Percentiles rank a stretch among this genome's conserved stretches.
Conservation (phyloP, 2,888 invertebrate species). For the Monopis laevigella region DNA sequence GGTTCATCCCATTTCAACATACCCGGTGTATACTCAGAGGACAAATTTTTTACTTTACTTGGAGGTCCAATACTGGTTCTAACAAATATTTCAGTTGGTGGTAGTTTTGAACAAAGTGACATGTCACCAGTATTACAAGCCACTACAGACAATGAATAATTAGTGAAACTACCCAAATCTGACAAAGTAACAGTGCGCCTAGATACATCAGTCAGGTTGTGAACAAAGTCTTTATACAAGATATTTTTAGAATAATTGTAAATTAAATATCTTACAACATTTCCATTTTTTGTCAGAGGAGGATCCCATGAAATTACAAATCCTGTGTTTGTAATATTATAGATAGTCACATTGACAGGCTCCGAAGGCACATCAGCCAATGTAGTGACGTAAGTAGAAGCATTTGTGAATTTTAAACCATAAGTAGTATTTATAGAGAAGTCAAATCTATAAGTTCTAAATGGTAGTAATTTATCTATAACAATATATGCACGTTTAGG, state of each 20-base stretch:
- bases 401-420: slow-evolving; percentile 48
- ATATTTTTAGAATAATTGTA: slow-evolving; percentile 43
- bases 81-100: slow-evolving; percentile 52
- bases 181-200: slow-evolving; percentile 30
- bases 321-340: slow-evolving; percentile 70
- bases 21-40: slow-evolving; percentile 34
- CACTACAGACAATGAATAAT: slow-evolving; percentile 74
- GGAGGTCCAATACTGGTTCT: slow-evolving; percentile 72
- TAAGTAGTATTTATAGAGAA: slow-evolving; percentile 68
- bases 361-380: slow-evolving; percentile 71
- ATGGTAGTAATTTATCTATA: slow-evolving; percentile 75
- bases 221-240: slow-evolving; percentile 30
- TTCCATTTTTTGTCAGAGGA: slow-evolving; percentile 78
- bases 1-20: slow-evolving; percentile 62
- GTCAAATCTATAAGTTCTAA: slow-evolving; percentile 76
- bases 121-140: slow-evolving; percentile 72
- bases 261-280: slow-evolving; percentile 74
- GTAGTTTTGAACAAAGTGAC: slow-evolving; percentile 67
- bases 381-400: slow-evolving; percentile 73
- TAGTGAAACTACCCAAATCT: slow-evolving; percentile 67
- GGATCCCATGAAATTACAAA: slow-evolving; percentile 73
- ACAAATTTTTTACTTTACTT: slow-evolving; percentile 39
- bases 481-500: slow-evolving; percentile 60
- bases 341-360: slow-evolving; percentile 68
- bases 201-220: slow-evolving; percentile 28